Percentiles rank a stretch among this genome's conserved stretches.
Evolutionary conservation across 1,140 invertebrate genomes (phyloP).

Genomic region (Leptoteleia sp.): DNA sequence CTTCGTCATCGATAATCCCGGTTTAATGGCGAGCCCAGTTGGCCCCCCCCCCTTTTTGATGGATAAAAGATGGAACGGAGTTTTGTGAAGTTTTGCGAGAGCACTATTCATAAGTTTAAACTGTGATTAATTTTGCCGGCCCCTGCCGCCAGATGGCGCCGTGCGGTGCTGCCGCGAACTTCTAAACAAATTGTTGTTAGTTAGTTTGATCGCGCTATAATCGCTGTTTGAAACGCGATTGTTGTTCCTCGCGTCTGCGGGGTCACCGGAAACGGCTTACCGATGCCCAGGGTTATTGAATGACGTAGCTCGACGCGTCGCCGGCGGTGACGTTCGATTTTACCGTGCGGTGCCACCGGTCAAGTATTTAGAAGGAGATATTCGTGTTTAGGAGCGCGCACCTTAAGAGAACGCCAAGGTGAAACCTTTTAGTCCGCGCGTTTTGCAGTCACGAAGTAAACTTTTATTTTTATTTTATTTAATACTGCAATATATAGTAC

Average conservation of each 20-base stretch:
- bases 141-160: constrained; percentile 52
- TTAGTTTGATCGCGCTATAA: constrained; percentile 45
- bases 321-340: too few relatives aligned
- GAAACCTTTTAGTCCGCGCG: too few relatives aligned
- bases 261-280: constrained; percentile 19
- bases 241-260: constrained; percentile 42
- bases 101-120: constrained; percentile 61
- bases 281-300: constrained; percentile 9
- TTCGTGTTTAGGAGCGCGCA: too few relatives aligned
- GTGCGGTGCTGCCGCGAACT: constrained; percentile 39
- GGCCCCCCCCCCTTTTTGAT: constrained; percentile 8
- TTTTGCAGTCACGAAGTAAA: too few relatives aligned
- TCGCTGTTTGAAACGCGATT: constrained; percentile 43
- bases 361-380: too few relatives aligned
- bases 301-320: neutral
- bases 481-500: too few relatives aligned
- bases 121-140: constrained; percentile 49
- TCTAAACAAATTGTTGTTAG: constrained; percentile 62
- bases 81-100: constrained; percentile 49
- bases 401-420: too few relatives aligned
- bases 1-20: constrained; percentile 20
- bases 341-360: too few relatives aligned
- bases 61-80: constrained; percentile 37
- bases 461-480: too few relatives aligned
- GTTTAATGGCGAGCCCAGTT: constrained; percentile 12